Evolutionary conservation across 2,888 invertebrate genomes (phyloP), one percentile per base, ranked within the genome.

Genomic region (Villa cingulata): DNA sequence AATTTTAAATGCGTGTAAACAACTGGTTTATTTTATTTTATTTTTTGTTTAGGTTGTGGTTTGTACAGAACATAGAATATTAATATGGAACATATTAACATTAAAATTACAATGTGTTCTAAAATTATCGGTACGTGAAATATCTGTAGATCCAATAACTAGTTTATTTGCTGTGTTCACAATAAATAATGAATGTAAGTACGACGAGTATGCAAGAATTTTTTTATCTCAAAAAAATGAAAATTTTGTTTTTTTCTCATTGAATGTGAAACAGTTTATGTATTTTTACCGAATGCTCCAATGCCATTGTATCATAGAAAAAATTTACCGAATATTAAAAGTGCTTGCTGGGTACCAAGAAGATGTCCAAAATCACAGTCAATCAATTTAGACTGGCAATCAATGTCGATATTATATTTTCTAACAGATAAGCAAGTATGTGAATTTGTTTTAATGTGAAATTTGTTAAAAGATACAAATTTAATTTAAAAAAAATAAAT

Each of bases 51-150:
- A 60, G 60, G 61, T 68, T 20, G 56, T 65, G n/a, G 63, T 61
- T 7, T 67, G 67, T 45, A 77, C 76, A 1, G 59, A 69, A 6
- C 60, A 70, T 16, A 72, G 75, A 50, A 59, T 83, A 5, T 70
- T 73, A 34, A 77, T 81, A 27, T 84, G 83, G 83, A 80, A 83
- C 65, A 63, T 83, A 37, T 65, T 81, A 48, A 78, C 77, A 2
- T 65, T 82, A 15, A 71, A 74, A 23, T 65, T 85, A 53, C 66
- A 72, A 34, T 81, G 83, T 75, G 73, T 71, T 42, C 57, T 68
- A 1, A 68, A 67, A 48, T 49, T 70, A 3, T 65, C 66, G 9
- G 63, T 63, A 7, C 52, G 59, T 6, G 61, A 65, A 45, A 53
- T 70, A 42, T 66, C 69, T 15, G 77, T 82, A 32, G 85, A 86